A percentile compares a stretch with the other conserved stretches of the same genome.
Evolutionary conservation across 1,140 invertebrate species (phyloP).

Genomic region (Papilio helenus): DNA sequence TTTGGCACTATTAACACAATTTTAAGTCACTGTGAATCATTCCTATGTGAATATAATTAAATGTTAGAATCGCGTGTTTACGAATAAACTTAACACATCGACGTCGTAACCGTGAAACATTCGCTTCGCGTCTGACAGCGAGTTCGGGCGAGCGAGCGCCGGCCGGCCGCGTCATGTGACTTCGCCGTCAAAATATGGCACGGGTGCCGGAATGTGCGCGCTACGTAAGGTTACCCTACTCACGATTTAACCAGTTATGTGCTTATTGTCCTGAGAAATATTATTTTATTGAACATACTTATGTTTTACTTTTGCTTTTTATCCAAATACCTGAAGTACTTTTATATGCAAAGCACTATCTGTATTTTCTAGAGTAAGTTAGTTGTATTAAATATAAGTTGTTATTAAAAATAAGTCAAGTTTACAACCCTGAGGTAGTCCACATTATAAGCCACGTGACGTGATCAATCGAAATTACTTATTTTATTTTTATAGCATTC

Average conservation of each 20-base stretch:
- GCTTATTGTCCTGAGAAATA: background rate
- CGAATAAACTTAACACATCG: conserved; percentile 19
- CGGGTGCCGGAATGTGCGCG: conserved; percentile 60
- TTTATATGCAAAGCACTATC: background rate
- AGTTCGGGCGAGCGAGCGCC: conserved; percentile 43
- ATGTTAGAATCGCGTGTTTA: background rate
- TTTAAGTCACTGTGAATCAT: conserved; percentile 41
- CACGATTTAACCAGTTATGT: background rate
- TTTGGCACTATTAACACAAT: conserved; percentile 46
- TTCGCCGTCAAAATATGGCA: conserved; percentile 70
- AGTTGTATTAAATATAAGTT: no score
- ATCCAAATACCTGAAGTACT: background rate
- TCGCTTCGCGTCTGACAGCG: conserved; percentile 46
- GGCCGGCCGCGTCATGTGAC: conserved; percentile 72
- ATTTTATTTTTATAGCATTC: conserved; percentile 6
- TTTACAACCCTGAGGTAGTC: background rate
- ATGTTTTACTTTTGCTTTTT: background rate
- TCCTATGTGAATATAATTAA: conserved; percentile 23
- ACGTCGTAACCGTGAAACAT: conserved; percentile 49
- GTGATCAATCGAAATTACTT: background rate
- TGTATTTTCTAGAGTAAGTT: no score
- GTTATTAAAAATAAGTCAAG: no score
- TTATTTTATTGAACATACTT: background rate
- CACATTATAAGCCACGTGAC: conserved; percentile 5
- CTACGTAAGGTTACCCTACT: conserved; percentile 39